Percentiles rank a stretch among this genome's conserved stretches.
These are phyloP conservation scores for Drosophila stalkeri DNA, from an alignment of 2,888 invertebrate genomes.

Conservation along the genomic window DNA sequence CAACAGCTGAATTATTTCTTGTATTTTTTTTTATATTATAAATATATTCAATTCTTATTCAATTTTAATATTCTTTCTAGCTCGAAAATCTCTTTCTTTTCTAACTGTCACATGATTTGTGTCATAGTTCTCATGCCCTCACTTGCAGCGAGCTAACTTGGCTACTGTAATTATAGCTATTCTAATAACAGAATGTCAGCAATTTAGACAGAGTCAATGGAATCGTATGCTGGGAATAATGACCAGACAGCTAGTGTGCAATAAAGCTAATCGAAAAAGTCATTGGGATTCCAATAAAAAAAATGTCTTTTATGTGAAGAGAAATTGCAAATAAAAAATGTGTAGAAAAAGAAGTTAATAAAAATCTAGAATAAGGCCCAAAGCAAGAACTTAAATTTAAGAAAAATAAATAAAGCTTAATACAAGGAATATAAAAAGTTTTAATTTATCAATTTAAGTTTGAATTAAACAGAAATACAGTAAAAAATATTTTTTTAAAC, in stretches of 20 bases:
- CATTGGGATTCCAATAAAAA: not conserved
- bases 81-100: not conserved
- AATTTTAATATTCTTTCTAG: not conserved
- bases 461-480: too few relatives aligned
- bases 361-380: not conserved
- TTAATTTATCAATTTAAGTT: too few relatives aligned
- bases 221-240: conserved; percentile 26
- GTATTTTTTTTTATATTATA: too few relatives aligned
- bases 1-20: too few relatives aligned
- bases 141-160: conserved; percentile 1
- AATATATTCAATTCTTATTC: too few relatives aligned
- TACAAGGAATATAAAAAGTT: too few relatives aligned
- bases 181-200: conserved; percentile 41
- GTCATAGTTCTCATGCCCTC: not conserved
- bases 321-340: not conserved
- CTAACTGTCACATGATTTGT: not conserved
- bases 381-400: not conserved
- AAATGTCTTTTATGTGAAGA: not conserved
- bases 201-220: conserved; percentile 7
- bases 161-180: conserved; percentile 57
- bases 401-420: too few relatives aligned
- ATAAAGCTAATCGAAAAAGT: conserved; percentile 2
- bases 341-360: not conserved
- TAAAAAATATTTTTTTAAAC: too few relatives aligned
- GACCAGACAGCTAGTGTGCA: not conserved